Conservation (phyloP, 2,888 invertebrate species). For the Deroplatys truncata region DNA sequence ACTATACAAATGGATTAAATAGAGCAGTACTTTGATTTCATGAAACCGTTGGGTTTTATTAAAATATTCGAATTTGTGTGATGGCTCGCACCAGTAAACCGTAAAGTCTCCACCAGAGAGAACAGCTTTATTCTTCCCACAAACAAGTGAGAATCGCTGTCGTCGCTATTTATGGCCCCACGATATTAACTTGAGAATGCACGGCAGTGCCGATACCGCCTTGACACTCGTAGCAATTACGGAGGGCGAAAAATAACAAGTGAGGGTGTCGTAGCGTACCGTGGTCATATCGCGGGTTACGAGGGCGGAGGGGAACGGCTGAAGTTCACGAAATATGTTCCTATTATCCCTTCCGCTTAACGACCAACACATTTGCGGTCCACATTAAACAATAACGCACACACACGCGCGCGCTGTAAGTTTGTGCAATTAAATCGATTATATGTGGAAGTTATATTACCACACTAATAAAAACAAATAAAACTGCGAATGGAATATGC, state of each 20-base stretch:
- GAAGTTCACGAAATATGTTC: constrained; percentile 11
- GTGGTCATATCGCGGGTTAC: not conserved
- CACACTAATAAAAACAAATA: constrained; percentile 18
- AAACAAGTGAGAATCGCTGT: not conserved
- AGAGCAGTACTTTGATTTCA: no score
- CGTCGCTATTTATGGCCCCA: not conserved
- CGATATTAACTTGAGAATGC: not conserved
- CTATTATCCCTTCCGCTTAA: constrained; percentile 8
- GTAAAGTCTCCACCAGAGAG: no score
- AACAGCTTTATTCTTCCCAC: not conserved
- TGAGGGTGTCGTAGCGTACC: no score
- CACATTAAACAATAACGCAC: constrained; percentile 5
- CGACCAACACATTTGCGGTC: constrained; percentile 19
- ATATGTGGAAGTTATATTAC: constrained; percentile 8
- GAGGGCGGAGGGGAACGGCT: not conserved
- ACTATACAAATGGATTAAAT: no score
- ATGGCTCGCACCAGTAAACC: no score
- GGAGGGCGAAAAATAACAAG: not conserved
- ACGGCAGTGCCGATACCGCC: no score
- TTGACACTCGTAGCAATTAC: not conserved
- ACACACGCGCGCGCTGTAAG: not conserved
- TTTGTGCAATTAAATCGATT: constrained; percentile 21
- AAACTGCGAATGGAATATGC: constrained; percentile 2
- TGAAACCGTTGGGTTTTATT: no score
- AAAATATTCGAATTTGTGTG: no score